Conservation (phyloP, 2,113 vertebrate genomes). For the Lycaon pictus region DNA sequence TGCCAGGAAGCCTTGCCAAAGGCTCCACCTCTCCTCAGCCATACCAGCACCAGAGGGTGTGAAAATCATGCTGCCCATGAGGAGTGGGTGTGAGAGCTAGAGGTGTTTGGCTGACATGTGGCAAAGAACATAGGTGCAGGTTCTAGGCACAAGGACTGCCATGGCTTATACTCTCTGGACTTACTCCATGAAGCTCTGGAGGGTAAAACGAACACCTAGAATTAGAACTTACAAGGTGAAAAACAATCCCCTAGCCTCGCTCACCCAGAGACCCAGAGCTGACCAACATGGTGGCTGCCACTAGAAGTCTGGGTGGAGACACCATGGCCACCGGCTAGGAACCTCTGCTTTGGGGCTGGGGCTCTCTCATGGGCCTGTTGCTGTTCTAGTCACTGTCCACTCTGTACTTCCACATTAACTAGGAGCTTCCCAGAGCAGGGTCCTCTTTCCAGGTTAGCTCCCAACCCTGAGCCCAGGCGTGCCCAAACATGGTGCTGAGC, state of each 20-base stretch:
- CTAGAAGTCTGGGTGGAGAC: neutral
- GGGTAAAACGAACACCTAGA: neutral
- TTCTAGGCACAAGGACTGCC: fast-evolving
- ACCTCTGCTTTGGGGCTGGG: neutral
- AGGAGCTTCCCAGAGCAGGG: neutral
- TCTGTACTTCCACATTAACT: neutral
- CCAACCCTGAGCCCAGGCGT: neutral
- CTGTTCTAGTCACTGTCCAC: neutral
- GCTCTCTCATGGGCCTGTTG: neutral
- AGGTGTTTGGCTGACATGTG: neutral
- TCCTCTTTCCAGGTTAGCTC: neutral
- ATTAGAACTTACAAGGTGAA: neutral
- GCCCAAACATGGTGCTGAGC: neutral
- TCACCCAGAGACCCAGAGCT: neutral
- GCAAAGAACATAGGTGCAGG: too few species aligned
- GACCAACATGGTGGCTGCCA: neutral
- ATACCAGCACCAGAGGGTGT: neutral
- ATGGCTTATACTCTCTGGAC: neutral
- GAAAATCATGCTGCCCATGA: neutral
- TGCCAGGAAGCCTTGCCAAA: neutral
- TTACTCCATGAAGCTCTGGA: neutral
- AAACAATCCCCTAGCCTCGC: neutral
- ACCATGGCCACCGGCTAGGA: neutral
- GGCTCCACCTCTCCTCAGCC: neutral
- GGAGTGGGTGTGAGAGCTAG: neutral